Evolutionary conservation across 2,797 vertebrate genomes (phyloP), one percentile per base, ranked within the genome.

Genomic region (Rousettus madagascariensis): DNA sequence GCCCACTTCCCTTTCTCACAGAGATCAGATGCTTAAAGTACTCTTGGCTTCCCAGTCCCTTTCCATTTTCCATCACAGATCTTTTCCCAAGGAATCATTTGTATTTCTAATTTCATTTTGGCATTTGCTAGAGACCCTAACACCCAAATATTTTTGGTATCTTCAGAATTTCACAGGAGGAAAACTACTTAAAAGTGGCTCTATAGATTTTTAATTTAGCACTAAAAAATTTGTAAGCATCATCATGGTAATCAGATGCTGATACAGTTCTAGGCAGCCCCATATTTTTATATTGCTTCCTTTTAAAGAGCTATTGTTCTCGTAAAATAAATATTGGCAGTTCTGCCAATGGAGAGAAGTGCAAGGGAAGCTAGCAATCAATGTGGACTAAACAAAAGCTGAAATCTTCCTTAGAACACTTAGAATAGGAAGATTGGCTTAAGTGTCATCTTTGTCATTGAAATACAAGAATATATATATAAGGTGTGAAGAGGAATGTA

Each of bases 241-340:
- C 83, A 61, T 84, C 36, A 15, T 68, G 46, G 46, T 57, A 26
- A 53, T 41, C n/a, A 87, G 24, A 78, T 87, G 4, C 22, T 69
- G 36, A 46, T 65, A 24, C 38, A 88, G 26, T 5, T 74, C 49
- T 79, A 72, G 22, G 33, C n/a, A 71, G 17, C 13, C 17, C n/a
- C 26, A 6, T 68, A 33, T 85, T 95, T 96, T 93, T 68, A 78
- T 91, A 82, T 93, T 71, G 8, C 22, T 94, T 74, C 30, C 61
- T 51, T 95, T 93, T 66, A 86, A 74, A 85, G 79, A 80, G 59
- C 59, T 77, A 20, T 87, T 93, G 49, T 94, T 92, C 22, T 96
- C 26, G 17, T 77, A 88, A 94, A 85, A 96, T 86, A 74, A 84
- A 79, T 95, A 96, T 83, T 49, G 95, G 63, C 91, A 95, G 63